Conservation (phyloP, 2,113 vertebrate genomes). For the Saimiri boliviensis region DNA sequence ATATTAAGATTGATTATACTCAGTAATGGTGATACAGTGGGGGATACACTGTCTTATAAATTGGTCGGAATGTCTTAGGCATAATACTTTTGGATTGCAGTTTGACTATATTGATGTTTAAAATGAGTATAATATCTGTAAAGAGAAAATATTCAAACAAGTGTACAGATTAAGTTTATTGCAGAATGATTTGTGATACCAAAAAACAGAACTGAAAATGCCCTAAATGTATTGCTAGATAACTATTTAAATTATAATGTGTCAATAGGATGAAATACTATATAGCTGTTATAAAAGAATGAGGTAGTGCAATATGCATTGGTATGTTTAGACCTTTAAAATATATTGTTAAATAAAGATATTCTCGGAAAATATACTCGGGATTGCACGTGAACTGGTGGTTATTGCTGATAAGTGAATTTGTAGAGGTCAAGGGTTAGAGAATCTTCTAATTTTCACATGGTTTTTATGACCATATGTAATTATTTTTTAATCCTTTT, state of each 20-base stretch:
- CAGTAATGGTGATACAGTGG: background rate
- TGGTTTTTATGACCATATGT: background rate
- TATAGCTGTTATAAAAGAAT: background rate
- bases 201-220: constrained; percentile 11
- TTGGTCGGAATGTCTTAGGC: constrained; percentile 27
- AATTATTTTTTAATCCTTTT: background rate
- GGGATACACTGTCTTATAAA: background rate
- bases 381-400: background rate
- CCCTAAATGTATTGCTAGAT: background rate
- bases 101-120: background rate
- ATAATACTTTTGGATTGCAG: background rate
- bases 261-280: background rate
- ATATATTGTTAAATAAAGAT: constrained; percentile 28
- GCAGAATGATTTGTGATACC: background rate
- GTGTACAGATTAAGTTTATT: background rate
- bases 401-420: background rate
- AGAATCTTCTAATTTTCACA: background rate
- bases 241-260: background rate
- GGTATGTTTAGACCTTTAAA: background rate
- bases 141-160: background rate
- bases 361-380: background rate
- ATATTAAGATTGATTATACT: background rate
- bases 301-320: background rate
- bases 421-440: background rate
- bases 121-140: background rate